phyloP scores from a whole-genome alignment of 2,797 vertebrate species.

The Sebastes iracundus region DNA sequence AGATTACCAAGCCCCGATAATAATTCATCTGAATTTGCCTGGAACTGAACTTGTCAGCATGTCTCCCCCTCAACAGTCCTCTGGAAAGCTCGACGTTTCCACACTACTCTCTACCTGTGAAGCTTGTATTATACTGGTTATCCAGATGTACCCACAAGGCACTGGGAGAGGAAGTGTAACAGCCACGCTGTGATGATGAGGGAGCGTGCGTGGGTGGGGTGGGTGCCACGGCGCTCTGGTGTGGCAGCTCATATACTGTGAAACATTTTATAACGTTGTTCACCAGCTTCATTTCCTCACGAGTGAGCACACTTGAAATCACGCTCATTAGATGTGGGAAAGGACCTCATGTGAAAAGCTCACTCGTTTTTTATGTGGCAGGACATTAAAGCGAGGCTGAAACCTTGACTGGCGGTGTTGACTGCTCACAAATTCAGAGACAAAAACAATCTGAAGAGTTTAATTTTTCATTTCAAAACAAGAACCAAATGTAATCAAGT shows the following conservation, averaged over 20 bases:
- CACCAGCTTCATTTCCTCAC: constrained; percentile 49
- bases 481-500: background rate
- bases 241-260: constrained; percentile 39
- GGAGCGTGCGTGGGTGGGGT: constrained; percentile 45
- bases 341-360: constrained; percentile 17
- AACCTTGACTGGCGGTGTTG: background rate
- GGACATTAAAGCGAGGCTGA: background rate
- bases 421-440: background rate
- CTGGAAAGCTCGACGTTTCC: constrained; percentile 63
- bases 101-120: constrained; percentile 40
- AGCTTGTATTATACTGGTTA: constrained; percentile 53
- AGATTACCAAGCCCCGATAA: constrained; percentile 39
- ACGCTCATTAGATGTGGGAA: constrained; percentile 32
- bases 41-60: constrained; percentile 65
- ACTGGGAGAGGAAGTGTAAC: constrained; percentile 64
- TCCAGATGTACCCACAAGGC: constrained; percentile 74
- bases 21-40: constrained; percentile 61
- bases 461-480: background rate
- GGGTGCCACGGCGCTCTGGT: constrained; percentile 32
- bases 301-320: background rate
- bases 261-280: constrained; percentile 43
- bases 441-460: background rate
- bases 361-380: background rate
- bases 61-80: constrained; percentile 8
- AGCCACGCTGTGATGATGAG: constrained; percentile 50